These are phyloP conservation scores for Rhadinocentrus ornatus DNA, from an alignment of 2,797 vertebrate genomes.

Conservation along the genomic window DNA sequence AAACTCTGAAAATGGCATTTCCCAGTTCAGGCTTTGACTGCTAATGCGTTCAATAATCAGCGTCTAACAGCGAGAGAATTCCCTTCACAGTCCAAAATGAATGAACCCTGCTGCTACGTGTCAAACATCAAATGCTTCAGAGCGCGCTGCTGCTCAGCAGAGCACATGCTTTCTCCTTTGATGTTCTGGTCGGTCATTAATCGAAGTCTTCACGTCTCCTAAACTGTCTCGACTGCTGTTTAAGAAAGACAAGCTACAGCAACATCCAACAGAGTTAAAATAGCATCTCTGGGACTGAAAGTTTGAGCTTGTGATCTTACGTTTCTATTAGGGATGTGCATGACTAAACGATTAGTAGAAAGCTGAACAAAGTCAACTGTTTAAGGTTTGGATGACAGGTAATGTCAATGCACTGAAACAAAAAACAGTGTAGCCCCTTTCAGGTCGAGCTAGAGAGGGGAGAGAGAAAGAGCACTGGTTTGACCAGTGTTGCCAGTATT, in stretches of 20 bases:
- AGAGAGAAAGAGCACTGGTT: too few relatives aligned
- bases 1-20: constrained; percentile 26
- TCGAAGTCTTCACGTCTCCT: constrained; percentile 31
- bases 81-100: constrained; percentile 31
- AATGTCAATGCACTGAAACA: too few relatives aligned
- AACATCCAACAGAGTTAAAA: background rate
- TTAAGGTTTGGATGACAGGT: too few relatives aligned
- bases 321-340: too few relatives aligned
- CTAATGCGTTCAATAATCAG: constrained; percentile 46
- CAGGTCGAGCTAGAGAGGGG: too few relatives aligned
- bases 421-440: too few relatives aligned
- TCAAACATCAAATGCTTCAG: constrained; percentile 62
- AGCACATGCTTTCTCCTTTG: constrained; percentile 30
- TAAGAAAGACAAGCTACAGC: constrained; percentile 2
- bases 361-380: too few relatives aligned
- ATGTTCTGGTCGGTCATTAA: constrained; percentile 51
- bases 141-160: constrained; percentile 22
- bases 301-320: constrained; percentile 1
- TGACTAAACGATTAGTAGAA: too few relatives aligned
- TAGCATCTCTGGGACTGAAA: background rate
- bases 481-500: too few relatives aligned
- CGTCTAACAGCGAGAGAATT: constrained; percentile 28
- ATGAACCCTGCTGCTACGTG: constrained; percentile 39
- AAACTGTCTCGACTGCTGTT: constrained; percentile 36
- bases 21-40: constrained; percentile 25